Conservation (phyloP, 2,888 invertebrate species). For the Glyphotaelius pellucidus region DNA sequence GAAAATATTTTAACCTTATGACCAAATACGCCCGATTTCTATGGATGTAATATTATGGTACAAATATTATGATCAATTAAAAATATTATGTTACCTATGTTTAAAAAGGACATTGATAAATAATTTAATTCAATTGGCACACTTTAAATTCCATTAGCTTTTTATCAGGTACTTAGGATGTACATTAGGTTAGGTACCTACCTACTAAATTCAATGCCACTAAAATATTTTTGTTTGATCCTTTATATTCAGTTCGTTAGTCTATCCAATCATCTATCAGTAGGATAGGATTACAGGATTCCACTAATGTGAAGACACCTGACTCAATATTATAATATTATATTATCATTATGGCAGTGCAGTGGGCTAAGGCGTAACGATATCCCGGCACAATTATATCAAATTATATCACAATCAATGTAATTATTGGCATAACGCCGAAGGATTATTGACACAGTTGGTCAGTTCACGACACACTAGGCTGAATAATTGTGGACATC, state of each 20-base stretch:
- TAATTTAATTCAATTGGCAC: too few relatives aligned
- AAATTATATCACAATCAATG: neutral
- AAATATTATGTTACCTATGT: too few relatives aligned
- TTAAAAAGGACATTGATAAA: too few relatives aligned
- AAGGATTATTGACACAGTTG: neutral
- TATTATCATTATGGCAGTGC: neutral
- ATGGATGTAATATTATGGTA: too few relatives aligned
- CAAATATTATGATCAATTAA: too few relatives aligned
- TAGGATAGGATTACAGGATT: neutral
- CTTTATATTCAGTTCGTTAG: neutral
- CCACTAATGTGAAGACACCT: neutral
- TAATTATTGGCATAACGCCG: neutral
- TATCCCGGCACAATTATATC: neutral
- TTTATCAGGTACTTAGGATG: too few relatives aligned
- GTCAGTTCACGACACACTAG: neutral
- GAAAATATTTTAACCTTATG: too few relatives aligned
- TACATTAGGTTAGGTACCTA: too few relatives aligned
- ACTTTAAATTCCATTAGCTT: too few relatives aligned
- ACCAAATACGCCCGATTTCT: too few relatives aligned
- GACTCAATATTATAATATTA: neutral
- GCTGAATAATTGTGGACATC: neutral
- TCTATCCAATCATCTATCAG: neutral
- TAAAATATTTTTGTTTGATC: too few relatives aligned
- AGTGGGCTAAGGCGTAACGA: neutral
- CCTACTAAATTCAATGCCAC: too few relatives aligned